Evolutionary conservation across 2,797 vertebrate genomes (phyloP), one percentile per base, ranked within the genome.

Genomic region (Silurus lanzhouensis): DNA sequence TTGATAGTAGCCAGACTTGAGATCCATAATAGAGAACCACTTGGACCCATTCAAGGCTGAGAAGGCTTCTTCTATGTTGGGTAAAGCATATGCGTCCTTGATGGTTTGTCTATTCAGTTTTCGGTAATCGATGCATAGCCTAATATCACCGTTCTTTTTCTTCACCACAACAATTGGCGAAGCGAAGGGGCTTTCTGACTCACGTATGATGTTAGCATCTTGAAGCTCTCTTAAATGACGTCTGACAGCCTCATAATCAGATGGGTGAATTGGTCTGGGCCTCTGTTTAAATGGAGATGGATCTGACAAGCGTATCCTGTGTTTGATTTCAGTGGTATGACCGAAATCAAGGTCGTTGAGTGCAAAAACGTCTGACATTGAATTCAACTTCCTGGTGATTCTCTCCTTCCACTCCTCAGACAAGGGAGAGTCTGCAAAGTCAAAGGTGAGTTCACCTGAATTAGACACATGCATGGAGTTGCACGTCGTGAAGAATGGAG

Each of bases 211-310:
- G 10, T 79, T 79, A 20, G 64, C 72, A 9, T 81, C 60, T 13
- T 60, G 9, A 10, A 88, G 68, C n/a, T 85, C 72, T 66, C 85
- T 84, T 1, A 87, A 19, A 17, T 82, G 79, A 31, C 52, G 55
- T 15, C 72, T 7, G 10, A 91, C 90, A 88, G 90, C 88, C 76
- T 87, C 57, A 55, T 84, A 84, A 25, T 88, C 85, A 48, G 71
- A 82, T 3, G 82, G 83, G 76, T 85, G 68, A 61, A 88, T 85
- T 1, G 75, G 83, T 67, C 83, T 67, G 5, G 70, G 67, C 22
- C 81, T 87, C 52, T 88, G 81, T 52, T 88, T 88, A 63, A 85
- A 85, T 13, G 85, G 79, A 58, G 83, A 80, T 57, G 83, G 88
- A 64, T 85, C 75, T 20, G 79, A 87, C 10, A 87, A 44, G n/a